These are phyloP conservation scores for Uloborus plumipes DNA, from an alignment of 2,888 invertebrate genomes.

Conservation along the genomic window DNA sequence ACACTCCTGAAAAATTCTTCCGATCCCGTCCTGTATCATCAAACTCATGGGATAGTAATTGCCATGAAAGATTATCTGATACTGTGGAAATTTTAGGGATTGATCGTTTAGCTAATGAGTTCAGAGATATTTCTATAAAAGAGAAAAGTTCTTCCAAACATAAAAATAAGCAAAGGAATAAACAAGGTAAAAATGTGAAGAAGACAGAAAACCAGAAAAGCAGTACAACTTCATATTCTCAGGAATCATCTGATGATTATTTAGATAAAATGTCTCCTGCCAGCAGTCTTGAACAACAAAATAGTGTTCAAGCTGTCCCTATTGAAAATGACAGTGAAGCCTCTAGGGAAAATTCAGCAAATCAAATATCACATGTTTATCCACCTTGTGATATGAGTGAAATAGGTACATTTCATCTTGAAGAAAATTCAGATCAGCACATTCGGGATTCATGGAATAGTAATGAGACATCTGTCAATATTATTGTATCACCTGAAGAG, in stretches of 20 bases:
- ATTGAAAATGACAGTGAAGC: no score
- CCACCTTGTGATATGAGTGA: constrained; percentile 50
- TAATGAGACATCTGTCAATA: constrained; percentile 32
- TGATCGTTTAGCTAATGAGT: constrained; percentile 44
- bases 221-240: constrained; percentile 33
- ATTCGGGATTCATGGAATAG: constrained; percentile 38
- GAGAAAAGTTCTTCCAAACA: constrained; percentile 10
- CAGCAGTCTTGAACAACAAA: neutral
- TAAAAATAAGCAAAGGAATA: constrained; percentile 29
- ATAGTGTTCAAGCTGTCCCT: no score
- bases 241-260: constrained; percentile 57
- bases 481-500: constrained; percentile 58
- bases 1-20: constrained; percentile 50
- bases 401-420: constrained; percentile 43
- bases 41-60: constrained; percentile 44
- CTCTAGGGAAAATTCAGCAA: no score
- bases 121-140: constrained; percentile 29
- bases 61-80: constrained; percentile 38
- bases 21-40: constrained; percentile 33
- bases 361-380: constrained; percentile 3
- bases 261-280: constrained; percentile 35
- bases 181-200: constrained; percentile 12
- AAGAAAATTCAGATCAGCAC: constrained; percentile 5
- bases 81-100: constrained; percentile 61
- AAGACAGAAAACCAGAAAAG: constrained; percentile 30